Evolutionary conservation across 2,113 vertebrate genomes (phyloP).

Genomic region (Holacanthus passer): DNA sequence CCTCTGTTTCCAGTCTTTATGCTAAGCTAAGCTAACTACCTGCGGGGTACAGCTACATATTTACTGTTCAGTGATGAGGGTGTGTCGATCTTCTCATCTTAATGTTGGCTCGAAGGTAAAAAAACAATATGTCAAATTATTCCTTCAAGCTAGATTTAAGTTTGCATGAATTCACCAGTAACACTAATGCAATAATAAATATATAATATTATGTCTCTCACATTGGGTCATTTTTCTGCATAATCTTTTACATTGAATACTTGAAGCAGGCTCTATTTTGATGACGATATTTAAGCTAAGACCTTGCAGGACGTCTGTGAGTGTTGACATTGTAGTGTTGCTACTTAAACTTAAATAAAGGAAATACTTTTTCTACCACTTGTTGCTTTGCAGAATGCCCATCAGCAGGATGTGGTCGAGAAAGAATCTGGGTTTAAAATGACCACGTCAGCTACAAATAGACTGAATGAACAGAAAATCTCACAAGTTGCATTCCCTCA

Average conservation of each 20-base stretch:
- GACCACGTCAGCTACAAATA: too few relatives aligned
- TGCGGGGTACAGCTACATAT: too few relatives aligned
- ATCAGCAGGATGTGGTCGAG: background rate
- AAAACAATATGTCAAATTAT: background rate
- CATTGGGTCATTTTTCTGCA: background rate
- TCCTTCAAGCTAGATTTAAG: too few relatives aligned
- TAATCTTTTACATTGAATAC: too few relatives aligned
- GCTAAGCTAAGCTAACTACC: conserved; percentile 3
- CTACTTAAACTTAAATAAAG: too few relatives aligned
- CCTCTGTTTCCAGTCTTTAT: background rate
- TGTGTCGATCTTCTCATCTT: background rate
- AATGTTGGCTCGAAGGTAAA: background rate
- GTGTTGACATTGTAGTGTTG: background rate
- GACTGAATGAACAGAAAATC: too few relatives aligned
- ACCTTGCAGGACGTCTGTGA: background rate
- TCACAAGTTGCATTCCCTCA: too few relatives aligned
- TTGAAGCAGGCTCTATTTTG: too few relatives aligned
- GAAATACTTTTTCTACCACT: background rate
- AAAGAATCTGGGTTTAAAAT: too few relatives aligned
- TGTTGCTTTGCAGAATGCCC: background rate
- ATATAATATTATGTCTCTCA: background rate
- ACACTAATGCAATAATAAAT: background rate
- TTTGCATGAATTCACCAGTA: background rate
- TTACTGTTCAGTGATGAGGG: too few relatives aligned
- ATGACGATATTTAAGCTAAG: too few relatives aligned